These are phyloP conservation scores for Steatornis caripensis DNA, from an alignment of 2,113 vertebrate genomes.

Conservation along the genomic window DNA sequence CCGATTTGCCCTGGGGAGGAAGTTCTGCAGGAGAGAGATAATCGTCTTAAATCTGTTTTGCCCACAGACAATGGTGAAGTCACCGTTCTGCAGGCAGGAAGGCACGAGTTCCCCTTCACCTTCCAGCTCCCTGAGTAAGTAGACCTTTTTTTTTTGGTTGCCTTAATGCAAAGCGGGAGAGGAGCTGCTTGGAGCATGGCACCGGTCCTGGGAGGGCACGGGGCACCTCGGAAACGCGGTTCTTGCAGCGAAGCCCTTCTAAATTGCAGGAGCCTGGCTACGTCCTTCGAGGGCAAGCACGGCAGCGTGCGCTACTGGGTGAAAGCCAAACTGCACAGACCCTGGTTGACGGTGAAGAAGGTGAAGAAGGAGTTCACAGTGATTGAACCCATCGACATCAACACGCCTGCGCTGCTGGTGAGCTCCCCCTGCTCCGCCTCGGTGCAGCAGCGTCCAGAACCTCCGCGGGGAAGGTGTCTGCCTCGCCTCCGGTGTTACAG, in stretches of 20 bases:
- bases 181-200: rapidly evolving
- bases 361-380: conserved; percentile 91
- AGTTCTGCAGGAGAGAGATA: background rate
- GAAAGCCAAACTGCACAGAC: conserved; percentile 91
- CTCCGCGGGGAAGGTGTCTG: background rate
- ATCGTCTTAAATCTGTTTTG: background rate
- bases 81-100: conserved; percentile 81
- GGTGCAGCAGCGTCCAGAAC: background rate
- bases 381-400: conserved; percentile 95
- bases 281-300: conserved; percentile 94
- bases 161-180: background rate
- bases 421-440: background rate
- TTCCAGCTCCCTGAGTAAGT: conserved; percentile 94
- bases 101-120: conserved; percentile 92
- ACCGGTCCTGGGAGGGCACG: background rate
- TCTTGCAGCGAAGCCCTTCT: background rate
- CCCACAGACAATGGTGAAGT: conserved; percentile 80
- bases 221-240: rapidly evolving
- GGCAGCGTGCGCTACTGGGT: conserved; percentile 95
- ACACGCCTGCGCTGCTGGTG: conserved; percentile 90
- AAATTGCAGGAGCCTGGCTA: conserved; percentile 81
- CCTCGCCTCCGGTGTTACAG: background rate
- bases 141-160: rapidly evolving
- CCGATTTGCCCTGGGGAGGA: background rate
- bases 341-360: conserved; percentile 82